Percentiles rank a stretch among this genome's conserved stretches.
These are phyloP conservation scores for Euglossa dilemma DNA, from an alignment of 1,140 invertebrate genomes.

Conservation along the genomic window DNA sequence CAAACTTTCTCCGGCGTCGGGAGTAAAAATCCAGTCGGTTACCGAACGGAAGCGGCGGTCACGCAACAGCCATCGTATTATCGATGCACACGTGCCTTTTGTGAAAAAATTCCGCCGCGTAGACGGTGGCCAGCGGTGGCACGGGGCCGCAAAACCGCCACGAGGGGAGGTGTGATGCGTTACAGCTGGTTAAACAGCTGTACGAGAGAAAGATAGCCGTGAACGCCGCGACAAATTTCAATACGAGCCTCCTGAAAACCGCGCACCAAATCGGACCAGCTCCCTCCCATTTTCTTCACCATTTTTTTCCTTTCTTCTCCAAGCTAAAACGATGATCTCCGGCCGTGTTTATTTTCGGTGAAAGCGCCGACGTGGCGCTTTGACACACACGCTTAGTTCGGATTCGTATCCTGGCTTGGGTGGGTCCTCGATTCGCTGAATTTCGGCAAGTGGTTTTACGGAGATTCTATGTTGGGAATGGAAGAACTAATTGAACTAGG, in stretches of 20 bases:
- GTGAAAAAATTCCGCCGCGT: slow-evolving; percentile 64
- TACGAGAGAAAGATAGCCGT: slow-evolving; percentile 64
- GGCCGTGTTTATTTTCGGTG: slow-evolving; percentile 4
- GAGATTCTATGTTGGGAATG: no score
- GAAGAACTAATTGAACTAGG: no score
- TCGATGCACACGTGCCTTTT: slow-evolving; percentile 65
- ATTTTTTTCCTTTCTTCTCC: no score
- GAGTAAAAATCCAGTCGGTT: slow-evolving; percentile 18
- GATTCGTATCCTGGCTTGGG: no score
- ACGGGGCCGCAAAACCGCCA: slow-evolving; percentile 30
- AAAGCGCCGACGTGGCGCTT: neutral
- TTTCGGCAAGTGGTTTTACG: no score
- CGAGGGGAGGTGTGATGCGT: slow-evolving; percentile 65
- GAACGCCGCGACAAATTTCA: slow-evolving; percentile 69
- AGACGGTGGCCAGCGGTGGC: slow-evolving; percentile 16
- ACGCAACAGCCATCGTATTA: slow-evolving; percentile 55
- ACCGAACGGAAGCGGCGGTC: slow-evolving; percentile 61
- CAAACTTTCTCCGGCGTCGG: neutral
- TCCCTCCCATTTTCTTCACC: neutral
- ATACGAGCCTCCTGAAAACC: slow-evolving; percentile 45
- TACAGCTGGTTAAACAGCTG: slow-evolving; percentile 76
- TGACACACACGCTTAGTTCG: neutral
- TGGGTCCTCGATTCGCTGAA: no score
- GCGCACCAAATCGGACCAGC: slow-evolving; percentile 43
- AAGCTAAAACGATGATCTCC: no score